Percentiles rank a stretch among this genome's conserved stretches.
phyloP scores from a whole-genome alignment of 2,888 invertebrate genomes.

The Lamellibrachia satsuma region DNA sequence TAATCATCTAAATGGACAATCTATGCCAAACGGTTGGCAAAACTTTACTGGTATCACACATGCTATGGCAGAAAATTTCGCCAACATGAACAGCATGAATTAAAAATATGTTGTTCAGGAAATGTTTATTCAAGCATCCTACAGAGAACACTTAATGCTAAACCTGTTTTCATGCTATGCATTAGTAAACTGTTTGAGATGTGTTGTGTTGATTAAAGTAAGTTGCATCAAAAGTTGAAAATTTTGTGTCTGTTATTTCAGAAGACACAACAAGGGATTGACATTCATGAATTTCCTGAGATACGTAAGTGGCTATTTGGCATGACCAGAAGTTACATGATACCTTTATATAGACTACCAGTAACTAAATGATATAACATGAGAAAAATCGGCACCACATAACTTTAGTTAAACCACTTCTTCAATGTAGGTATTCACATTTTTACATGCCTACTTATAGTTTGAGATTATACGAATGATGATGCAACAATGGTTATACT shows the following conservation, averaged over 20 bases:
- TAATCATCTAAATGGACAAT: no score
- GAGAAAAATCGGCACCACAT: no score
- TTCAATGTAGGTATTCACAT: neutral
- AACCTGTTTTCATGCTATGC: neutral
- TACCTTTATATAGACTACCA: neutral
- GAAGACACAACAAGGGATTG: slow-evolving; percentile 77
- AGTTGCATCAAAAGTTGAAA: slow-evolving; percentile 20
- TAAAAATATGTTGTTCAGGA: no score
- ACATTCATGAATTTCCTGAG: slow-evolving; percentile 78
- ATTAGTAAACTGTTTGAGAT: neutral
- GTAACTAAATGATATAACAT: no score
- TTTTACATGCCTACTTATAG: neutral
- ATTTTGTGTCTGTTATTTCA: slow-evolving; percentile 54
- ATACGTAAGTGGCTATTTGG: slow-evolving; percentile 67
- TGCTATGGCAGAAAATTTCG: no score
- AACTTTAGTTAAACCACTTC: no score
- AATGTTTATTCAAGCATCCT: no score
- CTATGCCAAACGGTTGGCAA: no score
- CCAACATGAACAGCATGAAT: no score
- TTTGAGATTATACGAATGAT: neutral
- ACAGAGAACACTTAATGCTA: no score
- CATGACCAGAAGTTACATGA: neutral
- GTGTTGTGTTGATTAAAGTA: neutral
- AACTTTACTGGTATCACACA: no score
- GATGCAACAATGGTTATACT: neutral